Percentiles rank a stretch among this genome's conserved stretches.
phyloP scores from a whole-genome alignment of 2,888 invertebrate genomes.

The Athalia circularis region DNA sequence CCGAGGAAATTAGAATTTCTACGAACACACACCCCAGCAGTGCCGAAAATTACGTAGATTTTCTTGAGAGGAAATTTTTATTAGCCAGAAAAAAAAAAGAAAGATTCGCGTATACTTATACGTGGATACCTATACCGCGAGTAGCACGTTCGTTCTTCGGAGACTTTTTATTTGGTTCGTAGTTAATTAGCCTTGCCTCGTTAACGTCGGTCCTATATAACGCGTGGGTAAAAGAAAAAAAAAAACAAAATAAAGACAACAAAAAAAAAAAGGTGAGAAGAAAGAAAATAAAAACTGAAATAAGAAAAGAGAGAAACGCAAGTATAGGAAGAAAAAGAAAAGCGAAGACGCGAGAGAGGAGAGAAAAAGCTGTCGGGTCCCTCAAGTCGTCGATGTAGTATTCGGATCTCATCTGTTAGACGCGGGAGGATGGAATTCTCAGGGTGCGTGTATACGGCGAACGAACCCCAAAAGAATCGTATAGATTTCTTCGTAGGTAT shows the following conservation, averaged over 20 bases:
- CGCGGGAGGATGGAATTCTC: not conserved
- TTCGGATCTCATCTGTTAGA: not conserved
- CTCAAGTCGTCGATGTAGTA: slow-evolving; percentile 8
- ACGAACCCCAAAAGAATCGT: not conserved
- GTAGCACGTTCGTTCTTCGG: slow-evolving; percentile 22
- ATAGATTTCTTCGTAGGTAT: too few species aligned
- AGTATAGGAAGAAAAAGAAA: not conserved
- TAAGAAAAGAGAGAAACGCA: not conserved
- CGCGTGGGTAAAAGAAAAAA: not conserved
- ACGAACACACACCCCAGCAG: not conserved
- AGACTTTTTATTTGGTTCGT: slow-evolving; percentile 34
- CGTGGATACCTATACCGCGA: not conserved
- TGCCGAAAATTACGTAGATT: too few species aligned
- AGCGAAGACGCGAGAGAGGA: not conserved
- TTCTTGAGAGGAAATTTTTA: not conserved
- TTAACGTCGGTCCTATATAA: slow-evolving; percentile 25
- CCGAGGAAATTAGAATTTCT: not conserved
- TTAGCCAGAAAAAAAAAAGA: not conserved
- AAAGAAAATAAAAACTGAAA: not conserved
- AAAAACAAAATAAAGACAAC: not conserved
- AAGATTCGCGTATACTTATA: too few species aligned
- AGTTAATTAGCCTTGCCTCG: slow-evolving; percentile 35
- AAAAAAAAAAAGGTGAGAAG: not conserved
- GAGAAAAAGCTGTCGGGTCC: slow-evolving; percentile 28
- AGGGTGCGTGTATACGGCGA: slow-evolving; percentile 12